These are phyloP conservation scores for Trichogramma dendrolimi DNA, from an alignment of 2,888 invertebrate genomes.

Conservation along the genomic window DNA sequence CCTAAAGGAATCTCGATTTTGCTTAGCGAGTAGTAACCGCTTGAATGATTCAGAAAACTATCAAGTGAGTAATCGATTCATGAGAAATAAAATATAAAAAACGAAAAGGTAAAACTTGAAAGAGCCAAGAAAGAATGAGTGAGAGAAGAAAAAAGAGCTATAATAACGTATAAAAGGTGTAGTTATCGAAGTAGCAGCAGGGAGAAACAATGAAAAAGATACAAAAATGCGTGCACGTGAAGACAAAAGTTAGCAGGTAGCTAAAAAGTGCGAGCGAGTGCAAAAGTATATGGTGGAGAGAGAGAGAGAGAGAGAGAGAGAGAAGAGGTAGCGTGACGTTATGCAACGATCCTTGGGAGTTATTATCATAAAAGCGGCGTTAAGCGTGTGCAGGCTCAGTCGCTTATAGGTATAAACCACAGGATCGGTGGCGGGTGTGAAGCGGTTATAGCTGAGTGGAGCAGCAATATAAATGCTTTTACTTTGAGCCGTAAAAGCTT, in stretches of 20 bases:
- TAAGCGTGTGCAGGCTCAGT: conserved; percentile 41
- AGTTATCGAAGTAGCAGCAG: too few species aligned
- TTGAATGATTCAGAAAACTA: too few species aligned
- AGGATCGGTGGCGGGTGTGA: conserved; percentile 30
- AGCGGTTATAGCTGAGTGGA: conserved; percentile 29
- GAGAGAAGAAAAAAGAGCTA: too few species aligned
- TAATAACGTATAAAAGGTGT: too few species aligned
- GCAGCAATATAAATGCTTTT: conserved; percentile 50
- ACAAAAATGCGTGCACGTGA: too few species aligned
- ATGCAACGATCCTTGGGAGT: conserved; percentile 41
- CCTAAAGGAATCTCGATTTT: too few species aligned
- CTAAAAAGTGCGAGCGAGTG: neutral
- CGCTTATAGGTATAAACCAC: conserved; percentile 27
- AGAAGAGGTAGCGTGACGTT: conserved; percentile 22
- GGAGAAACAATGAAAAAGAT: too few species aligned
- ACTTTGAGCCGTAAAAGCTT: conserved; percentile 49
- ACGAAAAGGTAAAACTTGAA: too few species aligned
- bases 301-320: conserved; percentile 20
- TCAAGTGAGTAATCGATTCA: too few species aligned
- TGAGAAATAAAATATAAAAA: too few species aligned
- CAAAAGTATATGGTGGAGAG: conserved; percentile 3
- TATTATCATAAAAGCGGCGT: conserved; percentile 47
- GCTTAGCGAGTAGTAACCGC: too few species aligned
- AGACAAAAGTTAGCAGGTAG: neutral
- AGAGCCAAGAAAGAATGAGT: too few species aligned